phyloP scores from a whole-genome alignment of 2,113 vertebrate species.

The Motacilla tschutschensis region DNA sequence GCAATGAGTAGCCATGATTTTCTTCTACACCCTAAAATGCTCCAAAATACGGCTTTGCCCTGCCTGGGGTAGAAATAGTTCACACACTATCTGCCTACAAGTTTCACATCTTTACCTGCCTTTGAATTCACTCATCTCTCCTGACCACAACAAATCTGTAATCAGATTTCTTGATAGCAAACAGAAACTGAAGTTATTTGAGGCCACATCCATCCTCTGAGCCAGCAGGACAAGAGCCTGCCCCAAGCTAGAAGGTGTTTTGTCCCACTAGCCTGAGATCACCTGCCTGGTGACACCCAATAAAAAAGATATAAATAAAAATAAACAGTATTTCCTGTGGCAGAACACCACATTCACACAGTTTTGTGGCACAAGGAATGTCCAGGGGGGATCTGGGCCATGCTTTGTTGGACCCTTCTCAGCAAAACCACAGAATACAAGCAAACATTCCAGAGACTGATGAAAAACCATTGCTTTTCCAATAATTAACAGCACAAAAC shows the following conservation, averaged over 20 bases:
- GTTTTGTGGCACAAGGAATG: background rate
- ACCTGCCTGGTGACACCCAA: background rate
- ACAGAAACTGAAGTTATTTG: background rate
- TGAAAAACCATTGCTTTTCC: background rate
- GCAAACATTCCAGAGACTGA: background rate
- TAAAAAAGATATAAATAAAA: background rate
- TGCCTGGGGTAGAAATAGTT: background rate
- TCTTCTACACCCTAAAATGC: background rate
- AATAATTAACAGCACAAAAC: background rate
- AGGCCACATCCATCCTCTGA: background rate
- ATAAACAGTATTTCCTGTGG: background rate
- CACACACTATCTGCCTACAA: background rate
- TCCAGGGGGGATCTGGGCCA: fast-evolving
- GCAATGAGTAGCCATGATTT: background rate
- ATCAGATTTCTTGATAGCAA: background rate
- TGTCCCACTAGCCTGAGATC: fast-evolving
- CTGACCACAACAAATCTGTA: background rate
- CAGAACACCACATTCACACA: fast-evolving
- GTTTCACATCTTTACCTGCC: background rate
- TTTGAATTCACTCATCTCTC: background rate
- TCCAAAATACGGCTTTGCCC: background rate
- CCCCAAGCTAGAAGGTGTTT: background rate
- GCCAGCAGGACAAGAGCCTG: background rate
- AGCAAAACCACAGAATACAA: background rate
- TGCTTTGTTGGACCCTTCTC: background rate